These are phyloP conservation scores for Germaria angustata DNA, from an alignment of 2,888 invertebrate species.

Conservation along the genomic window DNA sequence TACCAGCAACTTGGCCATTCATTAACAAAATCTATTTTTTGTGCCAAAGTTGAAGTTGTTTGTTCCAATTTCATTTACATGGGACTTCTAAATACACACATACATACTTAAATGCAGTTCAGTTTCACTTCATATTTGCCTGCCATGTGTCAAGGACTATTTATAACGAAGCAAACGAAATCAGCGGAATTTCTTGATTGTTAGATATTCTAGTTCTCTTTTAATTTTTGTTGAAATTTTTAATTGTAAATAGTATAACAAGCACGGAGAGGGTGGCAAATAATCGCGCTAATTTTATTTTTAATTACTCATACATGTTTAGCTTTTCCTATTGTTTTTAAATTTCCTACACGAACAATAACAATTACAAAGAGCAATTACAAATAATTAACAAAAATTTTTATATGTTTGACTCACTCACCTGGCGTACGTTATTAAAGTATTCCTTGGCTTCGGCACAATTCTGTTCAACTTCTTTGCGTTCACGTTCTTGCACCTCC, in stretches of 20 bases:
- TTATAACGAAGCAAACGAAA: conserved; percentile 15
- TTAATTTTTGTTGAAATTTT: background rate
- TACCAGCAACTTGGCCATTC: background rate
- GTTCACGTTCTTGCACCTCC: conserved; percentile 84
- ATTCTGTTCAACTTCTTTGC: conserved; percentile 82
- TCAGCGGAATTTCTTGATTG: background rate
- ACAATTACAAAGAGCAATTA: conserved; percentile 10
- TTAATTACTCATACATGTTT: background rate
- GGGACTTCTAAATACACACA: background rate
- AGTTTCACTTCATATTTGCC: background rate
- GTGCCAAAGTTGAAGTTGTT: conserved; percentile 19
- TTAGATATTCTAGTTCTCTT: background rate
- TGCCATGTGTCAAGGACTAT: conserved; percentile 21
- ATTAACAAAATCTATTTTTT: conserved; percentile 22
- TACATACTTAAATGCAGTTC: background rate
- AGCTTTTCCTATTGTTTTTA: background rate
- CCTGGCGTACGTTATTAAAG: conserved; percentile 89
- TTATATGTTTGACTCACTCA: conserved; percentile 76
- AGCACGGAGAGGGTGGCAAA: background rate
- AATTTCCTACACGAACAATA: background rate
- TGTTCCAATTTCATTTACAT: conserved; percentile 12
- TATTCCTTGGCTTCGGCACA: conserved; percentile 83
- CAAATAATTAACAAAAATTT: conserved; percentile 24
- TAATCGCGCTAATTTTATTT: too few species aligned
- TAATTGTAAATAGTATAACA: background rate